Evolutionary conservation across 2,888 invertebrate species (phyloP), one percentile per base, ranked within the genome.

Genomic region (Antitype chi): DNA sequence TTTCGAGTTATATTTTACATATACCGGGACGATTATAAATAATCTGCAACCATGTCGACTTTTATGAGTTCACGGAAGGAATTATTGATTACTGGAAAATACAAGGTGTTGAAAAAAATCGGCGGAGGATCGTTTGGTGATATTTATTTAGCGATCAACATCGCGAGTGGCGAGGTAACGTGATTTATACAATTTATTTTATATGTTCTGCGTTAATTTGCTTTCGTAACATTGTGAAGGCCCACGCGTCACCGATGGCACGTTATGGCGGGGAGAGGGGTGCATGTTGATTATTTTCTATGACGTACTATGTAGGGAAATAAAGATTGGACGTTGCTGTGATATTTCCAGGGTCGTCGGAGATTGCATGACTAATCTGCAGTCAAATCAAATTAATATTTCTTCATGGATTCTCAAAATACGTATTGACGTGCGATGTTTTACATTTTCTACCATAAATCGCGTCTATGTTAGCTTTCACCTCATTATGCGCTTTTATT

Each of bases 51-150:
- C 89, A 93, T 93, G 91, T 87, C 90, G 86, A 78, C 70, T 74
- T 90, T 90, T 84, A 88, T 90, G 87, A 89, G 84, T 86, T 89
- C 86, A 81, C 90, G 92, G 80, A 97, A 96, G 93, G 98, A 98
- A 95, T 98, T 98, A 95, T 97, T 98, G 94, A 98, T 99, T 93
- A 99, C 98, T 94, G 98, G 98, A 94, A 99, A 99, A 97, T 99
- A 99, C 97, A 98, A 99, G 96, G 97, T 99, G 93, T 98, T 99
- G 94, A 98, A 99, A 93, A 99, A 99, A 97, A 99, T 99, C 95
- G 99, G 99, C 93, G 99, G 99, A 96, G 99, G 99, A 89, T 99
- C 99, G 75, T 99, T 99, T 96, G 99, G 99, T 94, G 99, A 99
- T 97, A 99, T 99, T 96, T 99, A 99, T 97, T 97, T 99, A 95